Percentiles rank a stretch among this genome's conserved stretches.
Conservation (phyloP, 2,888 invertebrate genomes). For the Xiphydria camelus region DNA sequence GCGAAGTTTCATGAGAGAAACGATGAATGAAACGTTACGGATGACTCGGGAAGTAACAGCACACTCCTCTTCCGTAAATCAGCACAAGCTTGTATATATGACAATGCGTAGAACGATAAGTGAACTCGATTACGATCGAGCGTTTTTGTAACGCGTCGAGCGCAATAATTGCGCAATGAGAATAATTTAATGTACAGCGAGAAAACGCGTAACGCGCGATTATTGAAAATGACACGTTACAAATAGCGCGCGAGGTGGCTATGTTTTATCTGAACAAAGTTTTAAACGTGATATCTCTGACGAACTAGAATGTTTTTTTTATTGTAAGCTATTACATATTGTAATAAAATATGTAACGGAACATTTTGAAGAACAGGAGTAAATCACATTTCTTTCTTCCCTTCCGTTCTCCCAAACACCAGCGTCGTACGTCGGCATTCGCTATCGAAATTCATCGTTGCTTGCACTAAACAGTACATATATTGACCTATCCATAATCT, state of each 20-base stretch:
- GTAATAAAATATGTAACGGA: constrained; percentile 35
- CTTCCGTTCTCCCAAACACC: too few species aligned
- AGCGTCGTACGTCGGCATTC: too few species aligned
- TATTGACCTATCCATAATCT: too few species aligned
- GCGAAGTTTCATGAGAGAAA: background rate
- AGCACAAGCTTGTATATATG: constrained; percentile 30
- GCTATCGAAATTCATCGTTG: too few species aligned
- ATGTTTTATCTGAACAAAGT: constrained; percentile 49
- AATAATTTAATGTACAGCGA: constrained; percentile 23
- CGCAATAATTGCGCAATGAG: too few species aligned
- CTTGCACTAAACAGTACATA: too few species aligned
- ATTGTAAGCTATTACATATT: constrained; percentile 43
- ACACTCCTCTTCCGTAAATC: constrained; percentile 16
- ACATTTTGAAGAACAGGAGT: constrained; percentile 5
- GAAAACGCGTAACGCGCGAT: too few species aligned
- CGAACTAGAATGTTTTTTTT: constrained; percentile 43
- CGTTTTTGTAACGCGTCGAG: too few species aligned
- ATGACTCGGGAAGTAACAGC: constrained; percentile 10
- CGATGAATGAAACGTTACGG: constrained; percentile 7
- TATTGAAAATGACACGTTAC: too few species aligned
- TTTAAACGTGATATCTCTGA: constrained; percentile 51
- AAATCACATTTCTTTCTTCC: constrained; percentile 5
- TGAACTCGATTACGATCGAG: too few species aligned
- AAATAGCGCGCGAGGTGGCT: constrained; percentile 33
- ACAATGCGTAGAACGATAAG: too few species aligned